Evolutionary conservation across 1,140 invertebrate species (phyloP).

Genomic region (Heterodera carotae): DNA sequence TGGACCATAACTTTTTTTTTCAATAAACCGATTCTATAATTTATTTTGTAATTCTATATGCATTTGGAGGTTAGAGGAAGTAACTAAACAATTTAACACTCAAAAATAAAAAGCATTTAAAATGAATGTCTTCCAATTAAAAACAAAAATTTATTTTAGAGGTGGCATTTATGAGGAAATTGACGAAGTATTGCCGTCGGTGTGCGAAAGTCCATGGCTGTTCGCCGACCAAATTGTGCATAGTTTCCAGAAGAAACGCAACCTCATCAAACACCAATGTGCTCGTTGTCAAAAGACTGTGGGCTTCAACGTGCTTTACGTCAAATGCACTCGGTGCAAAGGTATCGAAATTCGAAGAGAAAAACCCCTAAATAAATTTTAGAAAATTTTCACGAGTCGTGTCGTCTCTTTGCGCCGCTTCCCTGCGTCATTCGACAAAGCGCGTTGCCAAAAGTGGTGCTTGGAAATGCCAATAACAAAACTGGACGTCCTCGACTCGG

Average conservation of each 20-base stretch:
- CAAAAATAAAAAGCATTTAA: no score
- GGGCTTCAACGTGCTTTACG: slow-evolving; percentile 27
- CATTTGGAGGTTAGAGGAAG: no score
- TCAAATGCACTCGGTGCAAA: slow-evolving; percentile 29
- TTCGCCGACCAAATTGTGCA: slow-evolving; percentile 11
- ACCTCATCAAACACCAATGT: slow-evolving; percentile 20
- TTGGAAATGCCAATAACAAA: neutral
- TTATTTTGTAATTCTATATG: no score
- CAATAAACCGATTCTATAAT: no score
- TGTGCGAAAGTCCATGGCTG: slow-evolving; percentile 4
- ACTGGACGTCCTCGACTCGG: slow-evolving; percentile 27
- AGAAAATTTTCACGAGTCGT: slow-evolving; percentile 29
- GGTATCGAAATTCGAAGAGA: neutral
- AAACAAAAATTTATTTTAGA: no score
- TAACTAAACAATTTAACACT: no score
- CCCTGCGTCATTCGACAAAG: slow-evolving; percentile 25
- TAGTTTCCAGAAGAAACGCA: slow-evolving; percentile 21
- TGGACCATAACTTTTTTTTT: no score
- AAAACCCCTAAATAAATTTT: neutral
- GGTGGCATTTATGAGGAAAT: neutral
- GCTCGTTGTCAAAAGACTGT: slow-evolving; percentile 24
- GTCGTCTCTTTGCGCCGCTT: slow-evolving; percentile 23
- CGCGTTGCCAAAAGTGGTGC: slow-evolving; percentile 24
- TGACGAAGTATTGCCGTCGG: neutral
- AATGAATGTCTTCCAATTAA: no score